These are phyloP conservation scores for Sitta europaea DNA, from an alignment of 2,113 vertebrate species.

Conservation along the genomic window DNA sequence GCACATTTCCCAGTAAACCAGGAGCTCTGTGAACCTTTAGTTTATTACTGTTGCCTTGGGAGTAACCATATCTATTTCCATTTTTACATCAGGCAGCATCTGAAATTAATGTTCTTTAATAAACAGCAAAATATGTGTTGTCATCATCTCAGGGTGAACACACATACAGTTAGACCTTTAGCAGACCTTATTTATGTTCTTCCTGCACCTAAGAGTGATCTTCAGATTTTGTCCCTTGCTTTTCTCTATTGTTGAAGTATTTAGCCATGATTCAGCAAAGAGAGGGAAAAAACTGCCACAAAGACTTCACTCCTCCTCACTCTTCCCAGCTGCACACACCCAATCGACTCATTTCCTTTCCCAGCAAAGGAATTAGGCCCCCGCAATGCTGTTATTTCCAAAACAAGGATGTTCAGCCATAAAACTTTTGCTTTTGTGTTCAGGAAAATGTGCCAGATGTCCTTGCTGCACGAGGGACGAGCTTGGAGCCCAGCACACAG, in stretches of 20 bases:
- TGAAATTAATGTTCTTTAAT: conserved; percentile 9
- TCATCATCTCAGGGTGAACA: background rate
- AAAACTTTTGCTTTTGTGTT: background rate
- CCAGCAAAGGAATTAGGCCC: background rate
- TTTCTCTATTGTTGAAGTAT: background rate
- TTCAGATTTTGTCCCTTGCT: background rate
- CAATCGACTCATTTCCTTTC: conserved; percentile 34
- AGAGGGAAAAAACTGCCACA: background rate
- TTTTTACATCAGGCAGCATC: background rate
- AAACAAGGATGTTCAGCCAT: conserved; percentile 5
- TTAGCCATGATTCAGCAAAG: background rate
- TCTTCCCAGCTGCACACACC: conserved; percentile 13
- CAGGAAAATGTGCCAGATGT: background rate
- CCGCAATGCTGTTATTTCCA: background rate
- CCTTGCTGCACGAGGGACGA: background rate
- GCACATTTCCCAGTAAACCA: background rate
- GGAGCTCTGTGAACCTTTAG: background rate
- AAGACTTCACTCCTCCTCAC: conserved; percentile 8
- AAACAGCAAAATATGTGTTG: conserved; percentile 28
- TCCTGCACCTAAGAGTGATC: background rate
- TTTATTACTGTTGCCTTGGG: background rate
- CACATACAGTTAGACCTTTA: background rate
- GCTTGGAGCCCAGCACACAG: background rate
- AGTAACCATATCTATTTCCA: background rate
- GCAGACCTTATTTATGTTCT: background rate